Base-by-base conservation (phyloP, 2,888 invertebrate species). In the Eupithecia centaureata region DNA sequence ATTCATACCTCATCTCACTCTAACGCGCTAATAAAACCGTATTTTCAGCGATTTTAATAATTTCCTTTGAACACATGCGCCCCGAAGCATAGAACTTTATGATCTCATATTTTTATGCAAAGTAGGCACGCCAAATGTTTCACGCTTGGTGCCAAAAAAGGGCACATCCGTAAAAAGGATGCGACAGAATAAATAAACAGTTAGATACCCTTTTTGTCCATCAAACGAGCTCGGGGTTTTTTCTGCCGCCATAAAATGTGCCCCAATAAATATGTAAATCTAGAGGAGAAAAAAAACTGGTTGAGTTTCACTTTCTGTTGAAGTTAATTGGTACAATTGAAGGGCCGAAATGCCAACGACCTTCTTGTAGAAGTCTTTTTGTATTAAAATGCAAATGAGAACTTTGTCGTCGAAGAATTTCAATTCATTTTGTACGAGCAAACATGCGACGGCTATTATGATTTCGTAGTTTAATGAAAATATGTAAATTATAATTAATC, bases 261-360 rank as follows among this genome's bases (percentile, higher is more conserved):
- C 90, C 90, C 93, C 92, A 93, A 93, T 93, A 93, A 93, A 93
- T 93, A 93, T 93, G 93, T 92, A 92, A 93, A 93, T 92, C 86
- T 89, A 89, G 77, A 82, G 82, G 83, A 86, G 89, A 89, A 71
- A 90, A 71, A 88, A 89, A 87, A 82, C 82, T 76, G 79, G 79
- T 79, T 77, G 84, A 85, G 92, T 92, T 92, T 93, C 92, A 91
- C 92, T 93, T 91, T 93, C 91, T 78, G 86, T 81, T 83, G 81
- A 79, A 82, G 77, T 89, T 91, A 90, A 91, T 92, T 92, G 90
- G 87, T 88, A 86, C 90, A 87, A 91, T 89, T 82, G 82, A 82
- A 72, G 78, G 77, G 76, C 74, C 72, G 75, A 76, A 78, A 80
- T 83, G 87, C 79, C 85, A 85, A 82, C 85, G 87, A 88, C 85